Conservation (phyloP, 2,888 invertebrate genomes). For the Heliconius ethilla region DNA sequence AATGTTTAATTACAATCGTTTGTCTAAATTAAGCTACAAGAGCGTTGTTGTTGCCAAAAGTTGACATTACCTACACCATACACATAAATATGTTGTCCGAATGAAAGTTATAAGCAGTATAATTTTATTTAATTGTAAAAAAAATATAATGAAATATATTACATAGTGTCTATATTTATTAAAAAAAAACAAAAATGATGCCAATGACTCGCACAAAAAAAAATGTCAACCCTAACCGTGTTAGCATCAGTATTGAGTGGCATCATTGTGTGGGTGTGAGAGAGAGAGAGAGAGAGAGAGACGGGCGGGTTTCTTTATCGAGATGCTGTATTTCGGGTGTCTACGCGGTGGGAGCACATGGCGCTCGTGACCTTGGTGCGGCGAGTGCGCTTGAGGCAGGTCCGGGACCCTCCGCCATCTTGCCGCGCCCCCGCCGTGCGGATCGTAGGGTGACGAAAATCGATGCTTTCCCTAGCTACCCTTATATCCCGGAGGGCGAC, state of each 20-base stretch:
- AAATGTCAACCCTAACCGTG: constrained; percentile 47
- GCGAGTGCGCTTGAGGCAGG: constrained; percentile 75
- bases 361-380: constrained; percentile 71
- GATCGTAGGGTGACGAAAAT: constrained; percentile 76
- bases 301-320: constrained; percentile 57
- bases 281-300: constrained; percentile 46
- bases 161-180: not conserved
- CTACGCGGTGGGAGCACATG: constrained; percentile 67
- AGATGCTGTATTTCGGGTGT: constrained; percentile 75
- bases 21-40: constrained; percentile 5
- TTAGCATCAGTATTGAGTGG: constrained; percentile 60
- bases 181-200: not conserved
- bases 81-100: not conserved
- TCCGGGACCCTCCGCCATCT: constrained; percentile 75
- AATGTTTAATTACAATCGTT: not conserved
- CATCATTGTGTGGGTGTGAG: constrained; percentile 58
- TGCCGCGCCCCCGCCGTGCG: constrained; percentile 60
- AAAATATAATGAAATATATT: not conserved
- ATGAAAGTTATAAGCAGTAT: not conserved
- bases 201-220: constrained; percentile 4
- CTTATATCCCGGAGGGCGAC: constrained; percentile 68
- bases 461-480: constrained; percentile 76
- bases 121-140: not conserved
- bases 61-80: not conserved
- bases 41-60: not conserved